Percentiles rank a stretch among this genome's conserved stretches.
Evolutionary conservation across 2,888 invertebrate species (phyloP).

Genomic region (Melipona beecheii): DNA sequence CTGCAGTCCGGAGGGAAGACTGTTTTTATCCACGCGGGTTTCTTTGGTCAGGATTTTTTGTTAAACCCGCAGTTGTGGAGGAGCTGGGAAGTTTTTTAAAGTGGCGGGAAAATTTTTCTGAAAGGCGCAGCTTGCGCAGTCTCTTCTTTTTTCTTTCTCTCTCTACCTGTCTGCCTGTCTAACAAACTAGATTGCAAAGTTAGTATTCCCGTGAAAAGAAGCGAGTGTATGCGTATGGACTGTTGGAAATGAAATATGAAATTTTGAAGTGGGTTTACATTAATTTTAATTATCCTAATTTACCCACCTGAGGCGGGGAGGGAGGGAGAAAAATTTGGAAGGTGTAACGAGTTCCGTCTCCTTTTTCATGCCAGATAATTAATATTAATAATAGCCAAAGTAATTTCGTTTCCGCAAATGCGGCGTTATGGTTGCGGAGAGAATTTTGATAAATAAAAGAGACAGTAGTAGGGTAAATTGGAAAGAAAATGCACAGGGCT

Average conservation of each 20-base stretch:
- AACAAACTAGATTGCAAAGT: slow-evolving; percentile 10
- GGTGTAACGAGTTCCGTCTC: no score
- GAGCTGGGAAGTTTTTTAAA: background rate
- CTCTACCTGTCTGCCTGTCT: background rate
- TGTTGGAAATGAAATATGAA: background rate
- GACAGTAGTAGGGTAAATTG: no score
- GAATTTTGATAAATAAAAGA: background rate
- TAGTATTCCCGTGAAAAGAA: background rate
- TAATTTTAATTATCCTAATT: slow-evolving; percentile 10
- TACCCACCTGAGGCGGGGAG: no score
- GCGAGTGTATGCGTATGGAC: background rate
- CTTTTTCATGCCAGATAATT: background rate
- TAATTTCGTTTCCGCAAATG: background rate
- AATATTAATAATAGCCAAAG: background rate
- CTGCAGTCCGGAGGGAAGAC: background rate
- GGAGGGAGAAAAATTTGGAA: background rate
- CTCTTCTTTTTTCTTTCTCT: background rate
- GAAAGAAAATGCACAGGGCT: no score
- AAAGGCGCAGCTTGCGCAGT: background rate
- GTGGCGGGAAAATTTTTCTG: slow-evolving; percentile 10
- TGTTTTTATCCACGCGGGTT: background rate
- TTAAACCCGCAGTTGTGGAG: background rate
- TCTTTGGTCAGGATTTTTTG: background rate
- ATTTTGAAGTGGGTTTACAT: slow-evolving; percentile 6
- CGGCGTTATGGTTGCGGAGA: background rate